phyloP scores from a whole-genome alignment of 2,797 vertebrate species.

The Rhinichthys osculus region DNA sequence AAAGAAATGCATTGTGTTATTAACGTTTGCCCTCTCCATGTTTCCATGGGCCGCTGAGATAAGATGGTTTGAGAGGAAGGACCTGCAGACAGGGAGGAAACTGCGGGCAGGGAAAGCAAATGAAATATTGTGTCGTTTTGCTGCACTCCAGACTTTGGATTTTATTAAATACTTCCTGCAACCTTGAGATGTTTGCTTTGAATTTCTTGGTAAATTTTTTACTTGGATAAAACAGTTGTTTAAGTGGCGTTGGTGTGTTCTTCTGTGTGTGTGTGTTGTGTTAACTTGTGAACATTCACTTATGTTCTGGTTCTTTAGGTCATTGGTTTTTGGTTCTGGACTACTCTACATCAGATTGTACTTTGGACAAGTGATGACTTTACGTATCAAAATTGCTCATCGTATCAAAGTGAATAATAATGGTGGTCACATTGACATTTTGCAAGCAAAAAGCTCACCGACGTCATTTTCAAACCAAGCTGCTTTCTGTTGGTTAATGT shows the following conservation, averaged over 20 bases:
- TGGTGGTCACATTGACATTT: neutral
- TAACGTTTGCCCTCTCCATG: conserved; percentile 10
- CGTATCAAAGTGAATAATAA: neutral
- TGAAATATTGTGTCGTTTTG: conserved; percentile 2
- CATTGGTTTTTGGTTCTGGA: neutral
- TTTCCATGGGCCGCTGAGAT: conserved; percentile 21
- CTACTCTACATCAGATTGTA: neutral
- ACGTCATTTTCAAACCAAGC: neutral
- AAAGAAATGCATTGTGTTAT: conserved; percentile 35
- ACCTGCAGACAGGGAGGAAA: conserved; percentile 52
- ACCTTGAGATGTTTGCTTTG: conserved; percentile 36
- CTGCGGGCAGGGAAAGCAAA: conserved; percentile 35
- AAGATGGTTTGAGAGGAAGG: conserved; percentile 48
- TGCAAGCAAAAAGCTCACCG: neutral
- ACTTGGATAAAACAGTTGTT: neutral
- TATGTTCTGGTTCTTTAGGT: neutral
- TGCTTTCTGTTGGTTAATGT: neutral
- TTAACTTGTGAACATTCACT: neutral
- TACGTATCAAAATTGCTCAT: neutral
- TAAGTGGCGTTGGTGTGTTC: neutral
- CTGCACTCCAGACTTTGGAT: neutral
- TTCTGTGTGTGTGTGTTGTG: neutral
- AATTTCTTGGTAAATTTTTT: conserved; percentile 21
- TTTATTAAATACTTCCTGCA: conserved; percentile 28
- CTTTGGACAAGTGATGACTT: neutral